These are phyloP conservation scores for Octomys mimax DNA, from an alignment of 2,797 vertebrate genomes.

Conservation along the genomic window DNA sequence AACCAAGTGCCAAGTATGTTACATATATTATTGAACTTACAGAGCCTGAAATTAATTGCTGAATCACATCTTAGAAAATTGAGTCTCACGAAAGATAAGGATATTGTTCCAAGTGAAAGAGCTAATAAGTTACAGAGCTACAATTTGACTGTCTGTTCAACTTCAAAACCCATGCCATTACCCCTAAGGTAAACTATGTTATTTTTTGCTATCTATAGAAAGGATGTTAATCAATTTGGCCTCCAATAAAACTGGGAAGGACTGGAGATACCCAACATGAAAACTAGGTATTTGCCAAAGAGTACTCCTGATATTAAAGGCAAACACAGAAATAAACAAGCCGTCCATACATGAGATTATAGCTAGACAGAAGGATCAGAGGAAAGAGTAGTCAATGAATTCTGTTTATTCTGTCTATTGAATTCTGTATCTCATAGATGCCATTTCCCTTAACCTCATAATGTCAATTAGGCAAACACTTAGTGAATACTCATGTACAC, in stretches of 20 bases:
- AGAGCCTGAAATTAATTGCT: not conserved
- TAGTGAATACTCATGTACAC: not conserved
- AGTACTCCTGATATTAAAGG: not conserved
- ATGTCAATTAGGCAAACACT: conserved; percentile 23
- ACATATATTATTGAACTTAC: not conserved
- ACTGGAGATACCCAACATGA: not conserved
- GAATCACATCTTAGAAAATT: not conserved
- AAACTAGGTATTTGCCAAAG: not conserved
- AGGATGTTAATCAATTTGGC: not conserved
- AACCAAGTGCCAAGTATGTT: not conserved
- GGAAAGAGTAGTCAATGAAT: not conserved
- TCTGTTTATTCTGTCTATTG: not conserved
- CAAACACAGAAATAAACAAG: not conserved
- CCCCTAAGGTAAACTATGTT: not conserved
- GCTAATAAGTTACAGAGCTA: not conserved
- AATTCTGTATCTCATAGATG: not conserved
- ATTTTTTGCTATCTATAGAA: not conserved
- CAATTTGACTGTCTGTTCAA: not conserved
- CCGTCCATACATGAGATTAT: not conserved
- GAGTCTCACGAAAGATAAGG: not conserved
- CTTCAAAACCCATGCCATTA: not conserved
- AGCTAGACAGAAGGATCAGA: not conserved
- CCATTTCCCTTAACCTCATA: not conserved
- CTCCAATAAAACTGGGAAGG: conserved; percentile 4
- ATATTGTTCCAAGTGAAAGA: conserved; percentile 51